Evolutionary conservation across 2,888 invertebrate genomes (phyloP).

Genomic region (Palloptera scutellata): DNA sequence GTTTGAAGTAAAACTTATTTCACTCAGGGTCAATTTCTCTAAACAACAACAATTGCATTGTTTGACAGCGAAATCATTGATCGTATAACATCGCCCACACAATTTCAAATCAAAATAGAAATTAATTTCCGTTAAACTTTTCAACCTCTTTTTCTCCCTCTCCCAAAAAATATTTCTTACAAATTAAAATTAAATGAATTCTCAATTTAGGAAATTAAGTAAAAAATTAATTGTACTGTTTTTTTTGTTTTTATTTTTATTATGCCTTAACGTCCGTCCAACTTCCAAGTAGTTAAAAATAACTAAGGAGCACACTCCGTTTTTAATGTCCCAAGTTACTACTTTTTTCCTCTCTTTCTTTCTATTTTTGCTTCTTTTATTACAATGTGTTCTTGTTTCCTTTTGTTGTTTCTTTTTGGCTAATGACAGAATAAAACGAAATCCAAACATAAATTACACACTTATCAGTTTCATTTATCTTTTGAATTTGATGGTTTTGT

Average conservation of each 20-base stretch:
- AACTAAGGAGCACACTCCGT: too few relatives aligned
- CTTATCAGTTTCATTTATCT: conserved; percentile 3
- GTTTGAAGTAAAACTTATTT: too few relatives aligned
- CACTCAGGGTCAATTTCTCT: too few relatives aligned
- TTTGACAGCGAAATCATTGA: too few relatives aligned
- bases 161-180: not conserved
- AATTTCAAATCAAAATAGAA: conserved; percentile 3
- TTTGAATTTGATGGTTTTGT: too few relatives aligned
- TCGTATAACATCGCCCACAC: too few relatives aligned
- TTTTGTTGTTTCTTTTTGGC: conserved; percentile 11
- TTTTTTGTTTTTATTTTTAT: too few relatives aligned
- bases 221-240: too few relatives aligned
- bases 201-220: conserved; percentile 1
- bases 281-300: too few relatives aligned
- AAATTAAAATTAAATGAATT: conserved; percentile 13
- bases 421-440: conserved; percentile 32
- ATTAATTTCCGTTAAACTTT: not conserved
- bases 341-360: conserved; percentile 14
- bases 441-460: conserved; percentile 30
- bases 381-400: not conserved
- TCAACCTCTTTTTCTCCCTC: not conserved
- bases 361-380: conserved; percentile 5
- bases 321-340: not conserved
- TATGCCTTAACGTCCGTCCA: too few relatives aligned
- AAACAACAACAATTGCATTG: too few relatives aligned